Conservation (phyloP, 2,113 vertebrate species). For the Notothenia coriiceps region DNA sequence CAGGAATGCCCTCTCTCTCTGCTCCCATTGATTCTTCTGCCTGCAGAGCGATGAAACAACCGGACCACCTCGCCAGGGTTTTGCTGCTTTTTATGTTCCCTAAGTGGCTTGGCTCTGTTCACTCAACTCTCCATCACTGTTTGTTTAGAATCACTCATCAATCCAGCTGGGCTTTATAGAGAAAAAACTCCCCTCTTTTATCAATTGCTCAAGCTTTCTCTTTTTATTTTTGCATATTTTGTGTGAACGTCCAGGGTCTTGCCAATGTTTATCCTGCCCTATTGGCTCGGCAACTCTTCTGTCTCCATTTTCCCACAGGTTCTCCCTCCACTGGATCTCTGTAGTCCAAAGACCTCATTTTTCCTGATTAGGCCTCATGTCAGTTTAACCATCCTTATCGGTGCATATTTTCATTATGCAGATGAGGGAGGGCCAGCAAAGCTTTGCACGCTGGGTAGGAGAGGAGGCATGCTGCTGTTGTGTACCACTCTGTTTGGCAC, state of each 20-base stretch:
- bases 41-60: constrained; percentile 58
- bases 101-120: constrained; percentile 68
- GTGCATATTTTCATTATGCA: constrained; percentile 66
- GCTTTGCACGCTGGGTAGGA: constrained; percentile 42
- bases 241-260: constrained; percentile 24
- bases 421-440: constrained; percentile 49
- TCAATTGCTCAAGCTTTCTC: constrained; percentile 27
- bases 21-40: constrained; percentile 66
- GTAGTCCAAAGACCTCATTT: constrained; percentile 38
- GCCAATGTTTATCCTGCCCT: constrained; percentile 26
- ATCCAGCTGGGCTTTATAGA: constrained; percentile 39
- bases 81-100: constrained; percentile 73
- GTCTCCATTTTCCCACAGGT: constrained; percentile 22
- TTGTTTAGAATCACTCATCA: constrained; percentile 69
- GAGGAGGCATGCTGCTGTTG: constrained; percentile 50
- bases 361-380: constrained; percentile 51
- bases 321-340: constrained; percentile 29
- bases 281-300: constrained; percentile 27
- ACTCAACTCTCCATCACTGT: constrained; percentile 68
- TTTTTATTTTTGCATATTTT: constrained; percentile 25
- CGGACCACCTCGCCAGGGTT: constrained; percentile 63
- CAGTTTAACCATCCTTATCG: constrained; percentile 60
- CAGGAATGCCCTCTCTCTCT: constrained; percentile 55
- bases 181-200: constrained; percentile 25
- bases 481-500: constrained; percentile 61